Evolutionary conservation across 2,888 invertebrate species (phyloP), one percentile per base, ranked within the genome.

Genomic region (Coelinius sp.): DNA sequence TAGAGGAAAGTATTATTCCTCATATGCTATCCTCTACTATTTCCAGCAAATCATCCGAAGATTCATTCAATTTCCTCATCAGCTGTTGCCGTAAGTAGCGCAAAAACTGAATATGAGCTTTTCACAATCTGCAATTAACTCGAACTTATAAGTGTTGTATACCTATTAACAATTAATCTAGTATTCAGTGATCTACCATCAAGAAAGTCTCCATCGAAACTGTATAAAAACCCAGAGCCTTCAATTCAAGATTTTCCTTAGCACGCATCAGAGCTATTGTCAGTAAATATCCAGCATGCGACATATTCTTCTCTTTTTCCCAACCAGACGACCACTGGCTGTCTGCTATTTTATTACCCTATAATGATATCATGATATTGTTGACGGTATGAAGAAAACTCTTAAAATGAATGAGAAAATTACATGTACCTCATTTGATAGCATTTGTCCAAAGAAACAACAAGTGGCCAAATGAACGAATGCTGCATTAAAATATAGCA

Each of bases 241-340:
- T 79, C 24, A 84, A 17, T n/a, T 63, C 73, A 1, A 81, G 68
- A n/a, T 78, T 63, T 25, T 72, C 78, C 8, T 76, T 80, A 3
- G 77, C 73, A 31, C 79, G 78, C 72, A 81, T 80, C 66, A 76
- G 74, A 3, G 83, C 78, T 10, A 83, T 71, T 0, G 76, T 74
- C 62, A 83, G 53, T 17, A 80, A 41, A 53, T 70, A 41, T 12
- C 56, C 64, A 35, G 31, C 31, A 20, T 35, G 35, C 8, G 59
- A 35, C 20, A 78, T 71, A 52, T 76, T 69, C 0, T 66, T 10
- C 12, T 75, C 52, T 35, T 67, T 38, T 49, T 81, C 72, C 84
- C 84, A 84, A 5, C 77, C 73, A 2, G 83, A 83, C 4, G 79
- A 68, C 84, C 84, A 84, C 20, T 81, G 80, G 12, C 77, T 77